A percentile compares a stretch with the other conserved stretches of the same genome.
Evolutionary conservation across 1,140 invertebrate species (phyloP).

Genomic region (Carposina sasakii): DNA sequence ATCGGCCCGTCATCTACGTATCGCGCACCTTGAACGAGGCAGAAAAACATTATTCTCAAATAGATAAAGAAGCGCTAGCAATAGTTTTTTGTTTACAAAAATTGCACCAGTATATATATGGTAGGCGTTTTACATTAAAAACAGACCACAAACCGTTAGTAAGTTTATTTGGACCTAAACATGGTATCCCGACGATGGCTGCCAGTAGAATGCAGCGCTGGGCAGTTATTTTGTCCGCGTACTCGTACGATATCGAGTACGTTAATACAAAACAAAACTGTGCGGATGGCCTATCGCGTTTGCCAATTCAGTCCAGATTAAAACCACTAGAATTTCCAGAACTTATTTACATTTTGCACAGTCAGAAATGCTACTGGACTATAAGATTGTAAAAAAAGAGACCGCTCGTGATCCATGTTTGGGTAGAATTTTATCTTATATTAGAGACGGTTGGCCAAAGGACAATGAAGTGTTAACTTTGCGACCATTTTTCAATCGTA

Average conservation of each 20-base stretch:
- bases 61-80: conserved; percentile 65
- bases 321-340: background rate
- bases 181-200: conserved; percentile 10
- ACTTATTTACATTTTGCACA: conserved; percentile 5
- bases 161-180: conserved; percentile 33
- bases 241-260: conserved; percentile 13
- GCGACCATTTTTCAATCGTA: conserved; percentile 7
- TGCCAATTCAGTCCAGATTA: background rate
- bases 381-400: conserved; percentile 2
- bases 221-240: conserved; percentile 13
- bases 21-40: conserved; percentile 24
- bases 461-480: background rate
- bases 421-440: background rate
- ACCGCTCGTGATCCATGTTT: background rate
- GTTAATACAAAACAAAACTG: conserved; percentile 5
- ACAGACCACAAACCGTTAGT: conserved; percentile 67
- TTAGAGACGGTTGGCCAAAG: conserved; percentile 1
- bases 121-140: conserved; percentile 48
- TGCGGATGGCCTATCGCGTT: conserved; percentile 3
- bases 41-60: conserved; percentile 55
- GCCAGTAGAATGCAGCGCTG: conserved; percentile 13
- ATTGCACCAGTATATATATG: conserved; percentile 61
- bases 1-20: background rate
- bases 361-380: background rate
- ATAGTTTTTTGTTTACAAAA: conserved; percentile 53